Base-by-base conservation (phyloP, 2,888 invertebrate genomes). In the Drosophila dives region DNA sequence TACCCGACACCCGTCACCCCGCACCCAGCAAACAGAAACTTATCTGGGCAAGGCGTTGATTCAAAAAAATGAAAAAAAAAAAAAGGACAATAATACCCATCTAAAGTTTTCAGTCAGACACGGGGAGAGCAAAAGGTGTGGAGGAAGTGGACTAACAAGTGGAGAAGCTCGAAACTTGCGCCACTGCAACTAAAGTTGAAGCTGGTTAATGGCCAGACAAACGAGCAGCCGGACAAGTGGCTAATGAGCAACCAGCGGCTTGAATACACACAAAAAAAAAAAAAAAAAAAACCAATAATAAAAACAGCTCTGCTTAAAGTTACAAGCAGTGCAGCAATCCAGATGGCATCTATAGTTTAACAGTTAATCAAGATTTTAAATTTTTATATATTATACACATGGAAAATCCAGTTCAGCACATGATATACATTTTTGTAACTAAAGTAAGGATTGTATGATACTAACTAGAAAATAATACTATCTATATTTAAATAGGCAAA, bases 161-260 rank as follows among this genome's bases (percentile, higher is more conserved):
- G 38, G 23, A 40, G 38, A n/a, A 17, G 29, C 15, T 32, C 36
- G 42, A 42, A 38, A 17, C 53, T 38, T 48, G 38, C 26, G 51
- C 34, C 68, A 63, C 53, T 73, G 73, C 59, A 70, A 69, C 58
- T 48, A 63, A 75, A 82, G 79, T 82, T 78, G 70, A 72, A 72
- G 70, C 70, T 71, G 72, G 83, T 81, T 85, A 83, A 85, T 85
- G 81, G 72, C 69, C 83, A 85, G 83, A 81, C 85, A 85, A 83
- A 83, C 83, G 80, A 81, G 70, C 63, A 40, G 65, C 58, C 64
- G 67, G 75, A 68, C 85, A 80, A 77, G 77, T 75, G 77, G 83
- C 85, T 85, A 83, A 83, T 81, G 81, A 85, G 83, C 81, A 81
- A 60, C 68, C 56, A 53, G 72, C 65, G 59, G 48, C 60, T 40